Conservation (phyloP, 2,113 vertebrate species). For the Oceanites oceanicus region DNA sequence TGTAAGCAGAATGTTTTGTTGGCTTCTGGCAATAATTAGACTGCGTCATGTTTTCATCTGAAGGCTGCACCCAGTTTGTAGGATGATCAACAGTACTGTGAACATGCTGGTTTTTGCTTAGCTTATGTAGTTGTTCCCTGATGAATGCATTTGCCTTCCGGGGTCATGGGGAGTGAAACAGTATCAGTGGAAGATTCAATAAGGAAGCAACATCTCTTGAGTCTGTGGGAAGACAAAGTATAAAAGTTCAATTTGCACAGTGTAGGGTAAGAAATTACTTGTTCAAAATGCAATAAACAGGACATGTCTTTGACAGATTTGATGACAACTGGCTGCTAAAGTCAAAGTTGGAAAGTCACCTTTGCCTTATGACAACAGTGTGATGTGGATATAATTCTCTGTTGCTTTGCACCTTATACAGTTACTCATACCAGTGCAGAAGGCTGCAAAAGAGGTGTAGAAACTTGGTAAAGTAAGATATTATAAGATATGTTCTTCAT, state of each 20-base stretch:
- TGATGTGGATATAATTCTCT: not conserved
- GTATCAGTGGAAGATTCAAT: not conserved
- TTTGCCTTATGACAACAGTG: not conserved
- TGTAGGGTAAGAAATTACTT: not conserved
- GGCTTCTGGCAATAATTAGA: not conserved
- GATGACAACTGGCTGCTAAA: not conserved
- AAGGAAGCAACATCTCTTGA: not conserved
- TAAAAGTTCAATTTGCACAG: not conserved
- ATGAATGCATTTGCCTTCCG: not conserved
- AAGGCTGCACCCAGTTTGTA: not conserved
- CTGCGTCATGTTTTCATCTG: not conserved
- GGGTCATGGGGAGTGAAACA: not conserved
- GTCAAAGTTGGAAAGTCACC: not conserved
- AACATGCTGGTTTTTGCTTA: accelerated
- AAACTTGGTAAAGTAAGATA: not conserved
- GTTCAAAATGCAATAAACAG: not conserved
- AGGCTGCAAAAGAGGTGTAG: not conserved
- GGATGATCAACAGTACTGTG: not conserved
- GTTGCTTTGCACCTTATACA: not conserved
- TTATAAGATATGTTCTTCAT: not conserved
- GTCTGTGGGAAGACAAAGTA: not conserved
- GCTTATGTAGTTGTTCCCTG: not conserved
- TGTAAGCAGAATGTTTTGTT: not conserved
- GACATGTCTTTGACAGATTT: not conserved
- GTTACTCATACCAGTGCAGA: not conserved